Evolutionary conservation across 2,797 vertebrate genomes (phyloP), one percentile per base, ranked within the genome.

Genomic region (Pyrrhura leucotis): DNA sequence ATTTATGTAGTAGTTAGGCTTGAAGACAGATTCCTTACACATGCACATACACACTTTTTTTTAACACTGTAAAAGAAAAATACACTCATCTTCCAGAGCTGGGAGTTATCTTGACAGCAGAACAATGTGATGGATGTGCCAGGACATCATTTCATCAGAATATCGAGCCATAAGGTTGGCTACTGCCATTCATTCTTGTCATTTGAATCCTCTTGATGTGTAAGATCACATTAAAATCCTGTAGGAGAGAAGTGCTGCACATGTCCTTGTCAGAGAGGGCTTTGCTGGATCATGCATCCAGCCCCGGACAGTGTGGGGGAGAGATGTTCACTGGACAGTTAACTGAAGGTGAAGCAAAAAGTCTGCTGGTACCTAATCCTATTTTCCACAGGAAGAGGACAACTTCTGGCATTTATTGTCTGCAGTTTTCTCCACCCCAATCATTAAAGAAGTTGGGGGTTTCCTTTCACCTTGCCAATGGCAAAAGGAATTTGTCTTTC

Each of bases 91-190:
- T 96, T 93, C 85, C 85, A 67, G 91, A 85, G 61, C 1, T 44
- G 82, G 80, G 93, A 92, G 63, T 63, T 95, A 85, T 96, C 67
- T 75, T 88, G 95, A 96, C 83, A 95, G 92, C 79, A 80, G 81
- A 79, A 56, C 53, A 75, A 85, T 16, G 71, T 96, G 96, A 97
- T 90, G 65, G 96, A 96, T 94, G 95, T 68, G 59, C 75, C 45
- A 59, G 89, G 76, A 89, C 69, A 94, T 88, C 88, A 13, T 84
- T 88, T 89, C 91, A 90, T 96, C 96, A 90, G 80, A 76, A 88
- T 63, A 71, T 84, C 82, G 86, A 97, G 83, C 88, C 54, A 31
- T 17, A 48, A 89, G 58, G 67, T 92, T 93, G 92, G 72, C 86
- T 62, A 45, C 80, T 95, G 93, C 87, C 92, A 72, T 93, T 94